Evolutionary conservation across 1,140 invertebrate genomes (phyloP).

Genomic region (Mylabris phalerata): DNA sequence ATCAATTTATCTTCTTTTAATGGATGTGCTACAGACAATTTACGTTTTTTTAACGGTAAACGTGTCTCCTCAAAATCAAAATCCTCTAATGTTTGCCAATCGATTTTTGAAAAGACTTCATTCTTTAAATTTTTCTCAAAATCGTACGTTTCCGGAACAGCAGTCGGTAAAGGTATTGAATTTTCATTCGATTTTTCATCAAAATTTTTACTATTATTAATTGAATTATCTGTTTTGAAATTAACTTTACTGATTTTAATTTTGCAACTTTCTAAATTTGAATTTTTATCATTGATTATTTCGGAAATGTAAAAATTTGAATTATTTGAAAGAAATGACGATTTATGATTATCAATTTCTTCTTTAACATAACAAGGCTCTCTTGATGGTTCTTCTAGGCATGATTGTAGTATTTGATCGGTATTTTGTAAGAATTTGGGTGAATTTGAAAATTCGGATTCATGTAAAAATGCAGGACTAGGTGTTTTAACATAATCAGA

Average conservation of each 20-base stretch:
- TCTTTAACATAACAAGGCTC: not conserved
- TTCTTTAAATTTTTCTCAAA: conserved; percentile 19
- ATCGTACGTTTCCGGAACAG: conserved; percentile 16
- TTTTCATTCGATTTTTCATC: not conserved
- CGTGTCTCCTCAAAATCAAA: conserved; percentile 18
- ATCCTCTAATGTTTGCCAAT: conserved; percentile 15
- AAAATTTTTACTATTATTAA: not conserved
- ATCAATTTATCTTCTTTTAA: conserved; percentile 9
- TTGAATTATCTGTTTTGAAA: no score
- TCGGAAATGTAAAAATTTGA: conserved; percentile 9
- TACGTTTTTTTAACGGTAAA: conserved; percentile 32
- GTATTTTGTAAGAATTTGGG: conserved; percentile 7
- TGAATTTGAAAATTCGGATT: conserved; percentile 16
- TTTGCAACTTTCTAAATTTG: no score
- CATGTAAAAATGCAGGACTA: not conserved
- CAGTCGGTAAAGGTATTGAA: conserved; percentile 10
- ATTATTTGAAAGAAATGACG: conserved; percentile 3
- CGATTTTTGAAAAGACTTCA: conserved; percentile 13
- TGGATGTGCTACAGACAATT: conserved; percentile 18
- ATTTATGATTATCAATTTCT: not conserved
- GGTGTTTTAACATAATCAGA: not conserved
- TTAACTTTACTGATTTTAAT: no score
- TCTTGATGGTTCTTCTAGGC: not conserved
- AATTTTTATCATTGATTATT: not conserved
- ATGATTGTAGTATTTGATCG: conserved; percentile 6